Conservation (phyloP, 1,140 invertebrate genomes). For the Acarapis woodi region DNA sequence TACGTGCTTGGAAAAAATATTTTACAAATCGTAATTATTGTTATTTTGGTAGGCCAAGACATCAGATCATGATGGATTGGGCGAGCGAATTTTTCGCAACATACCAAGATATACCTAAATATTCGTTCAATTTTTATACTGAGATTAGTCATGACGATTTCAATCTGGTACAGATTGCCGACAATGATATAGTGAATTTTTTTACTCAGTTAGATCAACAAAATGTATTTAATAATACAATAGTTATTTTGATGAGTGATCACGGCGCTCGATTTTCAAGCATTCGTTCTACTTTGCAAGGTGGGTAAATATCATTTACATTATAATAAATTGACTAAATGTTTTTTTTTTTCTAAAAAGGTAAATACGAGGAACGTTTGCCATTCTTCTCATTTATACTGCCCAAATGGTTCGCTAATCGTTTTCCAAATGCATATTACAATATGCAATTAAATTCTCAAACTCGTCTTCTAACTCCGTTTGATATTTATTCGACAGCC, state of each 20-base stretch:
- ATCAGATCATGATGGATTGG: constrained; percentile 36
- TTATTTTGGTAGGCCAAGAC: constrained; percentile 40
- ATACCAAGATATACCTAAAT: constrained; percentile 37
- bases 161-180: constrained; percentile 39
- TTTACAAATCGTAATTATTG: constrained; percentile 26
- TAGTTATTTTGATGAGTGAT: constrained; percentile 58
- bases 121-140: constrained; percentile 54
- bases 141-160: constrained; percentile 65
- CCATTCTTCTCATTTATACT: constrained; percentile 51
- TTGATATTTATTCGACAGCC: constrained; percentile 43
- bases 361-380: constrained; percentile 58
- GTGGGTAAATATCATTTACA: too few species aligned
- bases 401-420: constrained; percentile 31
- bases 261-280: constrained; percentile 54
- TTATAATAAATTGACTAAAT: too few species aligned
- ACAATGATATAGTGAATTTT: constrained; percentile 36
- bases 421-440: constrained; percentile 26
- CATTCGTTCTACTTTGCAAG: constrained; percentile 41
- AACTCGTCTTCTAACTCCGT: constrained; percentile 36
- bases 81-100: constrained; percentile 26
- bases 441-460: constrained; percentile 34
- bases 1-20: constrained; percentile 23
- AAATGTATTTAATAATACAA: constrained; percentile 32
- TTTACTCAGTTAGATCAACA: constrained; percentile 19
- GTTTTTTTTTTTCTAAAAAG: too few species aligned